Base-by-base conservation (phyloP, 2,888 invertebrate genomes). In the Ceraclea dissimilis region DNA sequence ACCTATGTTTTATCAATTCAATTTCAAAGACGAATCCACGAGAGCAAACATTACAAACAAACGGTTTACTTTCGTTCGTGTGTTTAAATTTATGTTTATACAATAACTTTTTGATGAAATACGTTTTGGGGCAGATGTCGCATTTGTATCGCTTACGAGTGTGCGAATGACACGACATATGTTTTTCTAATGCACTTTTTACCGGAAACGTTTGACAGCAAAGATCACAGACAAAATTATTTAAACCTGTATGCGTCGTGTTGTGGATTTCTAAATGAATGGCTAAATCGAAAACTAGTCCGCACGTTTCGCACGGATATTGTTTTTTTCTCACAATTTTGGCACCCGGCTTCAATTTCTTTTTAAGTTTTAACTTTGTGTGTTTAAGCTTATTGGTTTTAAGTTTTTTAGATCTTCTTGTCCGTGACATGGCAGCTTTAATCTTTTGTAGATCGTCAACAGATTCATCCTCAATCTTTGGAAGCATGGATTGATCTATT, bases 31-130 rank as follows among this genome's bases (percentile, higher is more conserved):
- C 49, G n/a, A 49, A 49, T 10, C 49, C 49, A 8, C 49, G 21
- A 17, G 6, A 5, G 22, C 49, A 49, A 49, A 49, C 16, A 20
- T 11, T 13, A 22, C 49, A 49, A 26, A 16, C 26, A 20, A 8
- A 26, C 2, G 49, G 49, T 26, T 49, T 49, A 2, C 4, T 49
- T 49, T 49, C 49, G 13, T 75, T 66, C 2, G 75, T 67, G 11
- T 76, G 75, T 2, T 75, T 75, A 76, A 76, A 76, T 63, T 75
- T 75, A 67, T 76, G 76, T 63, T 76, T 76, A 0, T 71, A 63
- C 0, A 76, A 67, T 0, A 73, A 66, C 0, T 73, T 74, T 60
- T 74, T 73, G 64, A 67, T 71, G 60, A 72, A 71, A 51, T 75
- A 76, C 56, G 70, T 70, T 64, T 73, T 73, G 10, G 75, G 76